These are phyloP conservation scores for Gallinago media DNA, from an alignment of 2,113 vertebrate genomes.

Conservation along the genomic window DNA sequence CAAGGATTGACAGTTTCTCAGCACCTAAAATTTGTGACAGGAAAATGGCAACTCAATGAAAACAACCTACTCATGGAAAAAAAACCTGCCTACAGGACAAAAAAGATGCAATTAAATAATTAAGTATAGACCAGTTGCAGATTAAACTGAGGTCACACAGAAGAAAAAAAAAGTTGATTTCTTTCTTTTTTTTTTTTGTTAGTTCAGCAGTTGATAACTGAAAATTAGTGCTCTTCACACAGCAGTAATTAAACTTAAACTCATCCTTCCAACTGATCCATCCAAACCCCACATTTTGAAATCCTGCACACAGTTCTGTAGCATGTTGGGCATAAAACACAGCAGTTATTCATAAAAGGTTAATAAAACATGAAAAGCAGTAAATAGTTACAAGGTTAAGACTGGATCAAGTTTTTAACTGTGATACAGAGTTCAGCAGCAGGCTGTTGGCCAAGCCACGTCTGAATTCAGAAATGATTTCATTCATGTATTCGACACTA, in stretches of 20 bases:
- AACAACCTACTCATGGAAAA: not conserved
- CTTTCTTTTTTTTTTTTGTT: not conserved
- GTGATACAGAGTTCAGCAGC: not conserved
- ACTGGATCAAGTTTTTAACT: not conserved
- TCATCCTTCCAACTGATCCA: not conserved
- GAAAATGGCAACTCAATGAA: not conserved
- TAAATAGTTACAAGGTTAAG: not conserved
- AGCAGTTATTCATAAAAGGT: not conserved
- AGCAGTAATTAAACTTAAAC: not conserved
- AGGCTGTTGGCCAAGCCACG: not conserved
- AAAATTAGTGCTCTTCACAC: not conserved
- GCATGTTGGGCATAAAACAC: not conserved
- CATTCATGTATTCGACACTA: not conserved
- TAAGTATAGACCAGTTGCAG: not conserved
- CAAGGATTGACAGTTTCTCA: not conserved
- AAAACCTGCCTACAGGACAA: not conserved
- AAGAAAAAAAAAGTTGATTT: too few relatives aligned
- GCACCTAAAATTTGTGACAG: not conserved
- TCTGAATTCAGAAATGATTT: conserved; percentile 3
- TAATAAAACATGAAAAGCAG: not conserved
- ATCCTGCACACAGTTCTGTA: not conserved
- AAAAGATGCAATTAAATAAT: not conserved
- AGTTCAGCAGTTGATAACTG: not conserved
- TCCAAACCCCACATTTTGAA: not conserved
- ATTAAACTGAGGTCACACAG: not conserved